Percentiles rank a stretch among this genome's conserved stretches.
These are phyloP conservation scores for Caenorhabditis drosophilae DNA, from an alignment of 2,888 invertebrate species.

Conservation along the genomic window DNA sequence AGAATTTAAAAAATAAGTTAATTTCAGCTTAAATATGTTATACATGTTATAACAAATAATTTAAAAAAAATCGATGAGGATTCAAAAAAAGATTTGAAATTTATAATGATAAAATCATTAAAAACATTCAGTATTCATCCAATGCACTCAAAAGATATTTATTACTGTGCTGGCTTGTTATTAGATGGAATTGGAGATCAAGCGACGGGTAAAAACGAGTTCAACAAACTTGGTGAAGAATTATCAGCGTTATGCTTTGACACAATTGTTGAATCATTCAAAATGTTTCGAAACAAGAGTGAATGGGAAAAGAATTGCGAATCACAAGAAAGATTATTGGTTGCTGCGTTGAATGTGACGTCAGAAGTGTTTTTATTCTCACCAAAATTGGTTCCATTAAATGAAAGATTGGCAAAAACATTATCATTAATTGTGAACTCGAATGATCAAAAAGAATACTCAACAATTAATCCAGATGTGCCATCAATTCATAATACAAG, in stretches of 20 bases:
- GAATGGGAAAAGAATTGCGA: constrained; percentile 16
- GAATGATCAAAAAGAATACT: neutral
- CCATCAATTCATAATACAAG: constrained; percentile 17
- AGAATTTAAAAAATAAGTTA: neutral
- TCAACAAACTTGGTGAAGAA: constrained; percentile 8
- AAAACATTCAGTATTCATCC: constrained; percentile 12
- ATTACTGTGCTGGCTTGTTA: constrained; percentile 19
- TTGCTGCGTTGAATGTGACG: constrained; percentile 9
- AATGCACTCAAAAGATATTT: constrained; percentile 19
- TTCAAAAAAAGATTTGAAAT: neutral
- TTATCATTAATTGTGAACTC: constrained; percentile 23
- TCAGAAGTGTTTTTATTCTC: constrained; percentile 23
- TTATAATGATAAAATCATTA: constrained; percentile 8
- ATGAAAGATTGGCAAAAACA: constrained; percentile 30
- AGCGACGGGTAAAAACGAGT: constrained; percentile 2
- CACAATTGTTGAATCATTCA: constrained; percentile 26
- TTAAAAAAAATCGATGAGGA: constrained; percentile 4
- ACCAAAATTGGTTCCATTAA: constrained; percentile 14
- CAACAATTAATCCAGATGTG: constrained; percentile 24
- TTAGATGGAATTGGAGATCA: constrained; percentile 34
- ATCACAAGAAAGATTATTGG: constrained; percentile 18
- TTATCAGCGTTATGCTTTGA: constrained; percentile 22
- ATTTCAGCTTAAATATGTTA: constrained; percentile 14
- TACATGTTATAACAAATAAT: constrained; percentile 22
- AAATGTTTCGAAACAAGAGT: constrained; percentile 23